These are phyloP conservation scores for Aurelia aurita DNA, from an alignment of 30 jellyfish, hydroid and myxozoan genomes.

Conservation along the genomic window DNA sequence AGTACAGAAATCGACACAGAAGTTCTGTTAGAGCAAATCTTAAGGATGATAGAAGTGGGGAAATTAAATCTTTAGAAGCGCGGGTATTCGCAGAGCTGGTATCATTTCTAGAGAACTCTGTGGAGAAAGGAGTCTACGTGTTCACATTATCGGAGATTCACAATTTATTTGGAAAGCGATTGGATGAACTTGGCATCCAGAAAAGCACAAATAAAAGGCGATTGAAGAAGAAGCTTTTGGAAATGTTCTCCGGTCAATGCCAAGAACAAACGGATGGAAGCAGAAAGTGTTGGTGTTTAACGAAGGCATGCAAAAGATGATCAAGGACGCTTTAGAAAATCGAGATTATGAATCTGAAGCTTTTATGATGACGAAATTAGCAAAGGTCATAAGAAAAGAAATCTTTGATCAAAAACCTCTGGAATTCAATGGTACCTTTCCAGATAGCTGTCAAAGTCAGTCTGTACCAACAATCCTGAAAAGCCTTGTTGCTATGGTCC, in stretches of 20 bases:
- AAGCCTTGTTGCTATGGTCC: background rate
- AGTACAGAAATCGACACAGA: too few species aligned
- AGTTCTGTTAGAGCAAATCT: background rate
- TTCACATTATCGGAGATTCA: too few species aligned
- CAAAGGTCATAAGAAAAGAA: slow-evolving; percentile 1
- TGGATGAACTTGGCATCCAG: too few species aligned
- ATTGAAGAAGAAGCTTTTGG: too few species aligned
- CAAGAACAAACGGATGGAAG: too few species aligned
- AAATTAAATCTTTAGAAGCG: too few species aligned
- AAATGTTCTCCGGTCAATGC: too few species aligned
- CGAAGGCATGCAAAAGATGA: background rate
- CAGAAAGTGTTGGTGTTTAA: background rate
- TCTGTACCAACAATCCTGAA: background rate
- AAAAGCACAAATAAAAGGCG: too few species aligned
- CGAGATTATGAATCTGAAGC: slow-evolving; percentile 1
- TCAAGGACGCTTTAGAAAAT: background rate
- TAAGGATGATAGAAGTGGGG: background rate
- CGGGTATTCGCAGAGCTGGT: too few species aligned
- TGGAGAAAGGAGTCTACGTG: background rate
- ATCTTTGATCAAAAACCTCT: background rate
- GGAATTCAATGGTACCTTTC: background rate
- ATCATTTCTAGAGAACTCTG: too few species aligned
- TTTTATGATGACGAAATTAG: background rate
- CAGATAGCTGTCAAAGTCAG: background rate
- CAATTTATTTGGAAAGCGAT: too few species aligned